Conservation (phyloP, 2,888 invertebrate species). For the Andrena minutula region DNA sequence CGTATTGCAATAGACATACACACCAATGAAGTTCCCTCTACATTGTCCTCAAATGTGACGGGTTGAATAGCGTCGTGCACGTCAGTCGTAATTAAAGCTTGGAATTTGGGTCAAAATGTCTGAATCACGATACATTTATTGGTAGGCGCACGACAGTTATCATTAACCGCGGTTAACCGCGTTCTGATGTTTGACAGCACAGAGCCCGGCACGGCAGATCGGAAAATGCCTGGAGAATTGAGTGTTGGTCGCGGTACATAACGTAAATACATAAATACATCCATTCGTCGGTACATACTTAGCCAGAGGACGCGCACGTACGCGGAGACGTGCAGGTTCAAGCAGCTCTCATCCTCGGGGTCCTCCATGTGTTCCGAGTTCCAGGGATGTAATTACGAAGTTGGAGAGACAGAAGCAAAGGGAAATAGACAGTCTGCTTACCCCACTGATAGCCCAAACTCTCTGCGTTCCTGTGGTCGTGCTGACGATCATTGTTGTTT, state of each 20-base stretch:
- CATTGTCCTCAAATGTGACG: no score
- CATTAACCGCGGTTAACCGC: conserved; percentile 5
- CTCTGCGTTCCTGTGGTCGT: conserved; percentile 24
- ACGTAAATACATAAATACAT: conserved; percentile 22
- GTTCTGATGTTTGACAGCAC: conserved; percentile 11
- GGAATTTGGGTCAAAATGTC: neutral
- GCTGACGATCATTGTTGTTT: conserved; percentile 60
- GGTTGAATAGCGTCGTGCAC: no score
- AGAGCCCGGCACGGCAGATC: conserved; percentile 27
- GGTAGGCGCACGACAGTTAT: conserved; percentile 11
- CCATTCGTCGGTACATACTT: conserved; percentile 6
- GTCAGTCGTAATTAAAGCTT: neutral
- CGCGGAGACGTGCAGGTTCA: conserved; percentile 4
- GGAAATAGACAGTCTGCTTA: conserved; percentile 50
- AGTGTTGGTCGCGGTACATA: conserved; percentile 16
- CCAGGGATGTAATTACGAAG: conserved; percentile 68
- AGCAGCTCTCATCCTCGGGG: conserved; percentile 60
- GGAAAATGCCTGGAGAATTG: conserved; percentile 35
- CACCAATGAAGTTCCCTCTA: no score
- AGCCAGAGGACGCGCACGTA: neutral
- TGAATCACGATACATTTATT: neutral
- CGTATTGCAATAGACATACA: no score
- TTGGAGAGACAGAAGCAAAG: conserved; percentile 45
- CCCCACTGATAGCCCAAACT: conserved; percentile 47
- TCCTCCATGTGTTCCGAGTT: conserved; percentile 44